A percentile compares a stretch with the other conserved stretches of the same genome.
phyloP scores from a whole-genome alignment of 2,888 invertebrate species.

The Drosophila fulvimacula region DNA sequence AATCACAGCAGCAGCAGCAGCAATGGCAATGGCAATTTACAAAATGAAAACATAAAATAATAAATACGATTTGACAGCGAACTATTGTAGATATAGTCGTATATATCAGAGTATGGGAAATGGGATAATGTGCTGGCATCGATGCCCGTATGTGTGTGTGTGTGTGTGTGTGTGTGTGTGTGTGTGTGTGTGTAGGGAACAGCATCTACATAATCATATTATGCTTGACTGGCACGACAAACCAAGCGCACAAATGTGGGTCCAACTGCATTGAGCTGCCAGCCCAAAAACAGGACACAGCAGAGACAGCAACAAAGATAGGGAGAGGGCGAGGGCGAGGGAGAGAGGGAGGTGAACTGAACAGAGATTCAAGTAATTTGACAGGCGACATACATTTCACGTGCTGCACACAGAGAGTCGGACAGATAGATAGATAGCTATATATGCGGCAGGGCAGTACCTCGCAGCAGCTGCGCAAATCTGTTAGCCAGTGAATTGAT shows the following conservation, averaged over 20 bases:
- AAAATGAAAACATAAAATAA: conserved; percentile 83
- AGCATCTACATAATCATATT: conserved; percentile 79
- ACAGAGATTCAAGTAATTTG: conserved; percentile 79
- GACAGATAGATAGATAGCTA: neutral
- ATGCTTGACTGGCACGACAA: conserved; percentile 79
- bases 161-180: conserved; percentile 10
- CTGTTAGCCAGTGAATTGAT: conserved; percentile 78
- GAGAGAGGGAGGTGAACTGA: neutral
- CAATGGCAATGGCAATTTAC: conserved; percentile 77
- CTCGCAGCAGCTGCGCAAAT: conserved; percentile 71
- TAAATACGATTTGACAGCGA: conserved; percentile 82
- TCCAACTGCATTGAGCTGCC: conserved; percentile 71
- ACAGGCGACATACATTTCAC: conserved; percentile 81
- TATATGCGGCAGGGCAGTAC: neutral
- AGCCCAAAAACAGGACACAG: conserved; percentile 21
- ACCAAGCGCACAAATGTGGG: conserved; percentile 78
- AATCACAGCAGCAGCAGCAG: conserved; percentile 62
- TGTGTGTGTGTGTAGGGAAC: conserved; percentile 33
- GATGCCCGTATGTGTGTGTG: conserved; percentile 21
- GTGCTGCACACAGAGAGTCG: conserved; percentile 34
- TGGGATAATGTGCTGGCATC: conserved; percentile 38
- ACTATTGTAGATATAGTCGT: conserved; percentile 52
- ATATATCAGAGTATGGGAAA: conserved; percentile 33
- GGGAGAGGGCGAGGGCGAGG: conserved; percentile 15
- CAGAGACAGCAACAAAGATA: conserved; percentile 20